Conservation (phyloP, 2,797 vertebrate genomes). For the Novumbra hubbsi region DNA sequence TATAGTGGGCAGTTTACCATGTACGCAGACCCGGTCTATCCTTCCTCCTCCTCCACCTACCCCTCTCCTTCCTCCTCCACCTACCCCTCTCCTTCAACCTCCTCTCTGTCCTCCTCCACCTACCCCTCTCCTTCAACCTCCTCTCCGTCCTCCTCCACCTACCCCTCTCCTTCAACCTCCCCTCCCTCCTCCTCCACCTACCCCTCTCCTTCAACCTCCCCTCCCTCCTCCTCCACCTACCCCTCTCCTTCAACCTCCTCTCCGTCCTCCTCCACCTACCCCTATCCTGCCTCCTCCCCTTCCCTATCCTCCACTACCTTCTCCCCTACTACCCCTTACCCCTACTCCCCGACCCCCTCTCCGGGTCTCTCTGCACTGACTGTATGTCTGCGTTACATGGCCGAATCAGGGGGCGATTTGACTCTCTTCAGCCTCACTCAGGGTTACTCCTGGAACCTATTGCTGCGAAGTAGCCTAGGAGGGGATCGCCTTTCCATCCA, state of each 20-base stretch:
- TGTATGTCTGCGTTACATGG: conserved; percentile 2
- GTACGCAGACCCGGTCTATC: neutral
- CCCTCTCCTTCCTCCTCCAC: neutral
- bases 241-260: neutral
- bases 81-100: neutral
- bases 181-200: neutral
- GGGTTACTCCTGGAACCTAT: neutral
- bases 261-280: no score
- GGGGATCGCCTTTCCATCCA: neutral
- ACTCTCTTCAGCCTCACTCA: neutral
- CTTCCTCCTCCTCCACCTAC: neutral
- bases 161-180: neutral
- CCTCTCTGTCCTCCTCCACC: no score
- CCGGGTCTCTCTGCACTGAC: neutral
- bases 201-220: neutral
- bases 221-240: neutral
- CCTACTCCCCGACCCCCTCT: neutral
- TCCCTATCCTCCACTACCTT: no score
- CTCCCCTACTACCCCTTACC: neutral
- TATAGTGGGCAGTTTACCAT: neutral
- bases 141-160: neutral
- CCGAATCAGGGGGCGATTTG: neutral
- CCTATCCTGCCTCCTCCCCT: neutral
- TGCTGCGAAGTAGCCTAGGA: neutral
- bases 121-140: no score